Percentiles rank a stretch among this genome's conserved stretches.
Conservation (phyloP, 30 jellyfish, hydroid and myxozoan genomes). For the Cassiopea xamachana region DNA sequence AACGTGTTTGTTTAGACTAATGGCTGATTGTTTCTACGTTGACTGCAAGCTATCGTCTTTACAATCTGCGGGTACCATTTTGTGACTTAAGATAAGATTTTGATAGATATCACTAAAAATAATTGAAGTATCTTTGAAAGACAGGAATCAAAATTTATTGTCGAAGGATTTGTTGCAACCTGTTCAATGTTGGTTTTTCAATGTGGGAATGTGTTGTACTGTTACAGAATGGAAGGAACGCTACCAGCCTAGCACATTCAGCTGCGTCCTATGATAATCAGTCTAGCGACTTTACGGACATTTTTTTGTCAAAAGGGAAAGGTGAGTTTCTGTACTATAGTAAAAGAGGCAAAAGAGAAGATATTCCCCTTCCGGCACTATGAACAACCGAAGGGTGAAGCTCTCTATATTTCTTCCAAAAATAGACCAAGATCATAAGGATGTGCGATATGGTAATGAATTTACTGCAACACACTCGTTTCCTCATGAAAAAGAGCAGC, state of each 20-base stretch:
- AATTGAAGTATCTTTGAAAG: neutral
- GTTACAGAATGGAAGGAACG: neutral
- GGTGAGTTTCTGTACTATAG: neutral
- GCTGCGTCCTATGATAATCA: neutral
- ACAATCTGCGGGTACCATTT: neutral
- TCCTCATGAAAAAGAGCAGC: neutral
- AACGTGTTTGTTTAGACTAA: neutral
- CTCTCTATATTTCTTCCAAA: constrained; percentile 33
- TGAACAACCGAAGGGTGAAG: neutral
- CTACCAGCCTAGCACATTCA: neutral
- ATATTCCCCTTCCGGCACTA: neutral
- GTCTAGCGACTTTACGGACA: neutral
- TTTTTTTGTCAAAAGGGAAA: neutral
- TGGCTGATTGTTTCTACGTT: neutral
- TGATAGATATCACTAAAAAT: neutral
- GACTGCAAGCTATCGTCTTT: neutral
- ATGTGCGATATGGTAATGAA: neutral
- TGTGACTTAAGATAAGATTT: neutral
- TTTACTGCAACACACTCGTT: neutral
- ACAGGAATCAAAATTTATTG: neutral
- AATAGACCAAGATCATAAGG: constrained; percentile 36
- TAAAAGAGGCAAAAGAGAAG: neutral
- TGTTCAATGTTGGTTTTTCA: neutral
- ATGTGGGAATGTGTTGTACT: neutral
- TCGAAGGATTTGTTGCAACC: neutral